phyloP scores from a whole-genome alignment of 92 coral and sea anemone species.

The Blastomussa wellsi region DNA sequence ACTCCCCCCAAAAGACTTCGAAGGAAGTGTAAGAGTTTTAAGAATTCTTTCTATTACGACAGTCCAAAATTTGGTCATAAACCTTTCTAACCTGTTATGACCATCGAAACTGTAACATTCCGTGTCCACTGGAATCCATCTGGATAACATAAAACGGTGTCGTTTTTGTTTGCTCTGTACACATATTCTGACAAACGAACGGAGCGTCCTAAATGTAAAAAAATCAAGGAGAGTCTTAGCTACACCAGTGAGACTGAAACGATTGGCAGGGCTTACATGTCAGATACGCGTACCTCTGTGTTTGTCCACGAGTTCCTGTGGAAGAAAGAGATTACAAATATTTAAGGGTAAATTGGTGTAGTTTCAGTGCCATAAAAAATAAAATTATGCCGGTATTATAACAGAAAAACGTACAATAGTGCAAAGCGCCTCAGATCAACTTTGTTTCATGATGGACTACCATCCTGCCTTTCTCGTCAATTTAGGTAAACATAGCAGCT shows the following conservation, averaged over 20 bases:
- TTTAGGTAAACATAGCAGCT: too few species aligned
- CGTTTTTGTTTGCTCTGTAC: slow-evolving; percentile 29
- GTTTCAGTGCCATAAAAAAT: too few species aligned
- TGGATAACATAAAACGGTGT: slow-evolving; percentile 69
- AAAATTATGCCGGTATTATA: too few species aligned
- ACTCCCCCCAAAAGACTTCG: too few species aligned
- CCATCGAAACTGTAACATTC: slow-evolving; percentile 61
- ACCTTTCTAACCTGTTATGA: slow-evolving; percentile 69
- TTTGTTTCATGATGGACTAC: too few species aligned
- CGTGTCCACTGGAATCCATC: slow-evolving; percentile 76
- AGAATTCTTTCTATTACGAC: too few species aligned
- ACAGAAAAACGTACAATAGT: too few species aligned
- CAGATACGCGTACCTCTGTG: slow-evolving; percentile 44
- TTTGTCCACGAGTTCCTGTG: slow-evolving; percentile 61
- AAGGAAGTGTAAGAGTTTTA: too few species aligned
- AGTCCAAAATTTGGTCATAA: too few species aligned
- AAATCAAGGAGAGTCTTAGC: not conserved
- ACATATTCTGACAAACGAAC: slow-evolving; percentile 73
- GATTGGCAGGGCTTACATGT: not conserved
- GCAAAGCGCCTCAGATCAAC: too few species aligned
- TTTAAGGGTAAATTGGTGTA: not conserved
- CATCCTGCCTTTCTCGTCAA: too few species aligned
- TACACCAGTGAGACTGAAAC: not conserved
- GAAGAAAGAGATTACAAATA: not conserved
- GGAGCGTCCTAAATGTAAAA: slow-evolving; percentile 34